Percentiles rank a stretch among this genome's conserved stretches.
These are phyloP conservation scores for Orthonyx spaldingii DNA, from an alignment of 2,113 vertebrate genomes.

Conservation along the genomic window DNA sequence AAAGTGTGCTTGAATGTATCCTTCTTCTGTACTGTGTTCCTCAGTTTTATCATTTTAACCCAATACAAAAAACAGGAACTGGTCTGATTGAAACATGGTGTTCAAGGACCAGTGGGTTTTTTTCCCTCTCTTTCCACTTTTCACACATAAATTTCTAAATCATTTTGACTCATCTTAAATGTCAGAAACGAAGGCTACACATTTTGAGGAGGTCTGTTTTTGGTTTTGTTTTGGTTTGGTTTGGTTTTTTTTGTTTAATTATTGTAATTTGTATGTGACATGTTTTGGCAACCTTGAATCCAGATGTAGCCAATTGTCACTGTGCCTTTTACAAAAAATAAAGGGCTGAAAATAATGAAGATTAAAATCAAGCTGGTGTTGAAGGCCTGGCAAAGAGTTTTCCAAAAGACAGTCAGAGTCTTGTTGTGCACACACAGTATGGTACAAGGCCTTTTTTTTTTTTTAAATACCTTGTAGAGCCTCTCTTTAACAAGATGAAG, in stretches of 20 bases:
- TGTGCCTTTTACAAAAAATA: not conserved
- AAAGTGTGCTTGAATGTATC: not conserved
- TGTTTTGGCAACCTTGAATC: not conserved
- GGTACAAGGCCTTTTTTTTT: not conserved
- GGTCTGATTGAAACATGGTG: not conserved
- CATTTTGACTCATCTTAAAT: not conserved
- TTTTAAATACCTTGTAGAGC: not conserved
- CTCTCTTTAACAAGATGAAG: not conserved
- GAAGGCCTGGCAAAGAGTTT: not conserved
- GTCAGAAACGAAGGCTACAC: not conserved
- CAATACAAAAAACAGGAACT: not conserved
- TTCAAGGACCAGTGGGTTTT: not conserved
- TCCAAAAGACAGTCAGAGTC: not conserved
- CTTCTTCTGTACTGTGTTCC: not conserved
- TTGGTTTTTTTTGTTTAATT: not conserved
- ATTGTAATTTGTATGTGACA: not conserved
- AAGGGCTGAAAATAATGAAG: not conserved
- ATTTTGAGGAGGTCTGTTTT: not conserved
- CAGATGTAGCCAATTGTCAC: not conserved
- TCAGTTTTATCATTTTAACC: not conserved
- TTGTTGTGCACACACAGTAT: not conserved
- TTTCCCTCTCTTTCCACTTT: not conserved
- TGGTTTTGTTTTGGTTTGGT: not conserved
- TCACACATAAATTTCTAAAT: not conserved
- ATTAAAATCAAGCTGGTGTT: not conserved